Conservation (phyloP, 2,113 vertebrate species). For the Boleophthalmus pectinirostris region DNA sequence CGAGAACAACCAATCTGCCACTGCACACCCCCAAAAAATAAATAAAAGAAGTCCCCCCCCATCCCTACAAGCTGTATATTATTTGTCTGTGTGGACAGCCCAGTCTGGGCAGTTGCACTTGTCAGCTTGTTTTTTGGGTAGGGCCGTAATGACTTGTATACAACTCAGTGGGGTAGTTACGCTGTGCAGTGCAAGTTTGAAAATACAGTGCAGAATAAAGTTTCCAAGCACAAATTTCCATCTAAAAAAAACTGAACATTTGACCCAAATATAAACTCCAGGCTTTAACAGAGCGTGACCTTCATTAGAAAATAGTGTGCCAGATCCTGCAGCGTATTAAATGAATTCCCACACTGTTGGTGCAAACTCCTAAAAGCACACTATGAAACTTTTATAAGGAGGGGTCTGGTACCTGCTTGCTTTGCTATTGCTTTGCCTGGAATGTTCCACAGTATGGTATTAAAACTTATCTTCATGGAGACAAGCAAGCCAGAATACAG, state of each 20-base stretch:
- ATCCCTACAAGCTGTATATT: background rate
- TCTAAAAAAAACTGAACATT: background rate
- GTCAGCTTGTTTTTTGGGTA: constrained; percentile 3
- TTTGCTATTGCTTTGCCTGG: background rate
- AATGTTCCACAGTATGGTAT: background rate
- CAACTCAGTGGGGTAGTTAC: background rate
- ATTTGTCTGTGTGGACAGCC: background rate
- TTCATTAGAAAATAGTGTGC: constrained; percentile 11
- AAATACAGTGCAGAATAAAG: background rate
- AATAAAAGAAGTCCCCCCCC: background rate
- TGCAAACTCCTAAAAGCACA: constrained; percentile 13
- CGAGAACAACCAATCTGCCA: background rate
- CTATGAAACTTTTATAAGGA: background rate
- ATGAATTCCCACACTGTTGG: constrained; percentile 19
- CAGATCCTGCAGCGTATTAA: constrained; percentile 18
- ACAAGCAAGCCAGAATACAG: background rate
- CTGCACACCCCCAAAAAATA: background rate
- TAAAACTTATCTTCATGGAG: background rate
- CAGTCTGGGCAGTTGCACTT: background rate
- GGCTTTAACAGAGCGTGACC: constrained; percentile 1
- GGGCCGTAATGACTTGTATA: background rate
- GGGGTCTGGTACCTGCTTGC: background rate
- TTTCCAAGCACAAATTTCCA: constrained; percentile 1
- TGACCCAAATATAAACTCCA: background rate
- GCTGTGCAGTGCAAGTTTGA: background rate